Base-by-base conservation (phyloP, 2,888 invertebrate genomes). In the Dynastes tityus region DNA sequence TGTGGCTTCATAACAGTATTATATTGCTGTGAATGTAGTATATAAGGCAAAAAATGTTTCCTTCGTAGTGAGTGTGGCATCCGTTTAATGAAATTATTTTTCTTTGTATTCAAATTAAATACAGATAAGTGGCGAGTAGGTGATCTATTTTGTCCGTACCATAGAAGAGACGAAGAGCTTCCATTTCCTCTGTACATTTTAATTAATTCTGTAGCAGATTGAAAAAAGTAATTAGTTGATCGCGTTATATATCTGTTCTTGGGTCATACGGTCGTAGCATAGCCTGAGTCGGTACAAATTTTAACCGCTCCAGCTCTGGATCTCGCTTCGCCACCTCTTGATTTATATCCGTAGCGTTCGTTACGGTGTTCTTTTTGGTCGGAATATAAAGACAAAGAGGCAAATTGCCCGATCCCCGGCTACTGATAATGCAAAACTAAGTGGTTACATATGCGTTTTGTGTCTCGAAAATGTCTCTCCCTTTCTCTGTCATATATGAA, bases 141-240 rank as follows among this genome's bases (percentile, higher is more conserved):
- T 53, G 53, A n/a, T 53, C 53, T n/a, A 6, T 53, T 53, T 53
- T 6, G n/a, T 2, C 16, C 53, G 8, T 45, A 45, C 45, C 45
- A 45, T 45, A 8, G 45, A 55, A 55, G 3, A 55, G 55, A 55
- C 5, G 55, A 55, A 13, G 55, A 55, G 13, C 16, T n/a, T 22
- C 55, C n/a, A 45, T 8, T 53, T 27, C 29, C 29, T 82, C 83
- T 84, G 82, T 85, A 85, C 84, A 84, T 85, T 86, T 86, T 85
- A 86, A 86, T 86, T 86, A 85, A 85, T 85, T 83, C 84, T 80
- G 82, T 82, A 82, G 83, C 84, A 85, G 85, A 85, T 85, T 85
- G 85, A 85, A 85, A 86, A 86, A 86, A 86, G 85, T 85, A 86
- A 86, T 86, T 85, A 86, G 84, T 83, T 83, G 84, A 84, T 84